These are phyloP conservation scores for Chironomus tentans DNA, from an alignment of 2,888 invertebrate genomes.

Conservation along the genomic window DNA sequence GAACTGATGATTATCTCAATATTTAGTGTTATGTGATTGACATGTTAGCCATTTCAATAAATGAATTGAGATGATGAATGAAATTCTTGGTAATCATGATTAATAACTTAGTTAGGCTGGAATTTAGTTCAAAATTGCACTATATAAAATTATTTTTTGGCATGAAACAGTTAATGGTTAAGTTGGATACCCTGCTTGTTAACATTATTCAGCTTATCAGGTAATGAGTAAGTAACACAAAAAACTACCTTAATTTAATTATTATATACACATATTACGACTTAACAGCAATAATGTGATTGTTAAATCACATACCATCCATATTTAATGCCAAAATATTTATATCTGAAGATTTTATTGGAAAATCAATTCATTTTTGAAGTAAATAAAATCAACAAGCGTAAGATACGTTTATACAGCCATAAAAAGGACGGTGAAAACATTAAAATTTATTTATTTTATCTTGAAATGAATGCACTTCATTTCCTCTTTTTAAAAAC, in stretches of 20 bases:
- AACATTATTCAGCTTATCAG: too few species aligned
- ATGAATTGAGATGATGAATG: background rate
- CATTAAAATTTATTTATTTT: slow-evolving; percentile 1
- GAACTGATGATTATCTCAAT: background rate
- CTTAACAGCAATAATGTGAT: too few species aligned
- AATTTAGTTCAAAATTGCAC: background rate
- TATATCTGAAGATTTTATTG: background rate
- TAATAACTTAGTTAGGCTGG: background rate
- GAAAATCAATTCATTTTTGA: background rate
- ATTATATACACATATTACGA: too few species aligned
- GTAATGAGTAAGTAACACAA: too few species aligned
- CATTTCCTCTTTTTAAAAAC: background rate
- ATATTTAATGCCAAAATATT: too few species aligned
- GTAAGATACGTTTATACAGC: background rate
- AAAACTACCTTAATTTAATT: too few species aligned
- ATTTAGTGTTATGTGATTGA: background rate
- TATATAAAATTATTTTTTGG: too few species aligned
- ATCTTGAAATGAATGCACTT: background rate
- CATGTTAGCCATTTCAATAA: background rate
- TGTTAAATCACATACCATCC: too few species aligned
- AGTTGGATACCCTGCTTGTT: too few species aligned
- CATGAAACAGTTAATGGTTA: too few species aligned
- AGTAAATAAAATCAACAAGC: background rate
- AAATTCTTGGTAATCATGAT: background rate
- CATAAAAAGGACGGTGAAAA: background rate